Evolutionary conservation across 2,888 invertebrate species (phyloP).

Genomic region (Drosophila histrio): DNA sequence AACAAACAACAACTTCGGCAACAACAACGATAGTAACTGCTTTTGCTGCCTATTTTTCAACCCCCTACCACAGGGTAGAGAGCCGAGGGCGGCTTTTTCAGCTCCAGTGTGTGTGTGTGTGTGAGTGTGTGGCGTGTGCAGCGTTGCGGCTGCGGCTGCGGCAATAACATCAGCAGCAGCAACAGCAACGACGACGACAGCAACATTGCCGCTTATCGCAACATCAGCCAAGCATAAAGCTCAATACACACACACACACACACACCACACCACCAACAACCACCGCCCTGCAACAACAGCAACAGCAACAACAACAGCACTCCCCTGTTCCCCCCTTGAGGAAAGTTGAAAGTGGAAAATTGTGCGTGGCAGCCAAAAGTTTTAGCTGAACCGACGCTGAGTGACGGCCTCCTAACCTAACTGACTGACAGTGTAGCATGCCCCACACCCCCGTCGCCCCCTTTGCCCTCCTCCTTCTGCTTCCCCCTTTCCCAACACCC

Average conservation of each 20-base stretch:
- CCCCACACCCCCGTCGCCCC: not conserved
- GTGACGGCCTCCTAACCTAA: slow-evolving; percentile 54
- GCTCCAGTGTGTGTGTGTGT: slow-evolving; percentile 21
- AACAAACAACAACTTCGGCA: slow-evolving; percentile 39
- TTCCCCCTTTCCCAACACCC: not conserved
- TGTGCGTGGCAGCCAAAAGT: slow-evolving; percentile 76
- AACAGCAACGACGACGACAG: slow-evolving; percentile 29
- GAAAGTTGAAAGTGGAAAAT: slow-evolving; percentile 76
- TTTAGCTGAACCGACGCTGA: slow-evolving; percentile 45
- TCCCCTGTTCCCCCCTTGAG: not conserved
- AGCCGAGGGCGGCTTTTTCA: slow-evolving; percentile 48
- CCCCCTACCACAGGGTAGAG: slow-evolving; percentile 24
- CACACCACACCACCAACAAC: slow-evolving; percentile 31
- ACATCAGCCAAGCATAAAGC: slow-evolving; percentile 78
- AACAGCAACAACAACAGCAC: not conserved
- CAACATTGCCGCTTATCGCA: slow-evolving; percentile 74
- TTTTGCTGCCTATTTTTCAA: slow-evolving; percentile 65
- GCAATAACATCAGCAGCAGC: slow-evolving; percentile 39
- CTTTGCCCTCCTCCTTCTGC: not conserved
- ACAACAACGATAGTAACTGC: slow-evolving; percentile 22
- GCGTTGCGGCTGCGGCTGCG: slow-evolving; percentile 69
- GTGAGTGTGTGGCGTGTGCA: slow-evolving; percentile 63
- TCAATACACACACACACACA: slow-evolving; percentile 45
- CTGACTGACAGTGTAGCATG: slow-evolving; percentile 31
- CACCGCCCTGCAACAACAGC: slow-evolving; percentile 35